Percentiles rank a stretch among this genome's conserved stretches.
Evolutionary conservation across 1,140 invertebrate genomes (phyloP).

Genomic region (Heliconius himera): DNA sequence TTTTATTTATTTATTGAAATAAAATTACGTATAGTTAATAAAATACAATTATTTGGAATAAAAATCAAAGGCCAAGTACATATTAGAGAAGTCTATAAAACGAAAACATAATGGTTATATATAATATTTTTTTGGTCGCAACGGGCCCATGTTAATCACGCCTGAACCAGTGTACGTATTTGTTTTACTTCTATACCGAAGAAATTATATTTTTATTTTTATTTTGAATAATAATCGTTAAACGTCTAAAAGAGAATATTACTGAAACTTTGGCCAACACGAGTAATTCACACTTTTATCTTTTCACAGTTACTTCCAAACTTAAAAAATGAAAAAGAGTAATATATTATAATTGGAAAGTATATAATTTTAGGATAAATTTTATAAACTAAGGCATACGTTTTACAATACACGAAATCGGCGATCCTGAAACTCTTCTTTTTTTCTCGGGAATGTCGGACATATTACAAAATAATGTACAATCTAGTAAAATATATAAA

Average conservation of each 20-base stretch:
- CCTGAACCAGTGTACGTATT: constrained; percentile 38
- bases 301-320: constrained; percentile 21
- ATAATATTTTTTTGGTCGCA: constrained; percentile 42
- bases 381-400: background rate
- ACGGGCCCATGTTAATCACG: constrained; percentile 50
- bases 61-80: constrained; percentile 5
- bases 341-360: background rate
- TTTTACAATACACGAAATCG: background rate
- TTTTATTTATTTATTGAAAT: constrained; percentile 11
- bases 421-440: background rate
- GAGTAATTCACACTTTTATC: constrained; percentile 55
- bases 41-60: background rate
- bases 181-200: constrained; percentile 49
- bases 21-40: constrained; percentile 15
- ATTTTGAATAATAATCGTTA: constrained; percentile 75
- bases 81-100: constrained; percentile 20
- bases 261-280: constrained; percentile 75
- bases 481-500: constrained; percentile 3
- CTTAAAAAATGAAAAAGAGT: background rate
- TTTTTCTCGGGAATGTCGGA: background rate
- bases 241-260: constrained; percentile 58
- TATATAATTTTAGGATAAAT: background rate
- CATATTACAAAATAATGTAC: background rate
- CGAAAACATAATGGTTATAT: constrained; percentile 17
- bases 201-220: constrained; percentile 36